phyloP scores from a whole-genome alignment of 2,797 vertebrate genomes.

The Sebastes itinus region DNA sequence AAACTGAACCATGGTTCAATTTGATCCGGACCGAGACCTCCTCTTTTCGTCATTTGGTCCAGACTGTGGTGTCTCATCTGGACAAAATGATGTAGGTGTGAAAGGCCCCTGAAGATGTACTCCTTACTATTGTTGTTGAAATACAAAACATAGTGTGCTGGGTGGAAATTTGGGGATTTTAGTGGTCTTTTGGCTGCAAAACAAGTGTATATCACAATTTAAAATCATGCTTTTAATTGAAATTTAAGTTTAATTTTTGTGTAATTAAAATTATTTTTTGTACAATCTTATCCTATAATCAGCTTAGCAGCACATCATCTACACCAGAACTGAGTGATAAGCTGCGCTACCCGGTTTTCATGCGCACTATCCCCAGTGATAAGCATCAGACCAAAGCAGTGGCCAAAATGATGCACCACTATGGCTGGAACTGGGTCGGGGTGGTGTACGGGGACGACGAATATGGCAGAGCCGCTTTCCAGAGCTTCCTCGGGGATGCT shows the following conservation, averaged over 20 bases:
- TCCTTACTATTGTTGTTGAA: neutral
- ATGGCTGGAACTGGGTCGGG: constrained; percentile 77
- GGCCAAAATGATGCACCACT: constrained; percentile 59
- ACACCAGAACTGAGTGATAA: constrained; percentile 73
- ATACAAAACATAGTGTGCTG: neutral
- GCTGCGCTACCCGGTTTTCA: constrained; percentile 62
- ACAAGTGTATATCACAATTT: neutral
- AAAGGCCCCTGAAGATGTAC: neutral
- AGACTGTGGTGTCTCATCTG: neutral
- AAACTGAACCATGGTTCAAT: too few relatives aligned
- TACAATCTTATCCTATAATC: neutral
- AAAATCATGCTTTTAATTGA: neutral
- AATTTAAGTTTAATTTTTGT: neutral
- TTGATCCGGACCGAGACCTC: too few relatives aligned
- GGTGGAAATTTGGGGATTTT: neutral
- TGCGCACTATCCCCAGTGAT: constrained; percentile 77
- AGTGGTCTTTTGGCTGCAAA: neutral
- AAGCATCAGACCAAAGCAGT: constrained; percentile 72
- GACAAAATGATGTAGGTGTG: neutral
- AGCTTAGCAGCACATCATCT: constrained; percentile 77
- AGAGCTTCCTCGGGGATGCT: constrained; percentile 65
- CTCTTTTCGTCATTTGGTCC: too few relatives aligned
- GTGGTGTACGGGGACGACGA: constrained; percentile 76
- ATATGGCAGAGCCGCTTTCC: constrained; percentile 71
- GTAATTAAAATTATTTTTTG: neutral